phyloP scores from a whole-genome alignment of 2,888 invertebrate species.

The Drosophila quinaria region DNA sequence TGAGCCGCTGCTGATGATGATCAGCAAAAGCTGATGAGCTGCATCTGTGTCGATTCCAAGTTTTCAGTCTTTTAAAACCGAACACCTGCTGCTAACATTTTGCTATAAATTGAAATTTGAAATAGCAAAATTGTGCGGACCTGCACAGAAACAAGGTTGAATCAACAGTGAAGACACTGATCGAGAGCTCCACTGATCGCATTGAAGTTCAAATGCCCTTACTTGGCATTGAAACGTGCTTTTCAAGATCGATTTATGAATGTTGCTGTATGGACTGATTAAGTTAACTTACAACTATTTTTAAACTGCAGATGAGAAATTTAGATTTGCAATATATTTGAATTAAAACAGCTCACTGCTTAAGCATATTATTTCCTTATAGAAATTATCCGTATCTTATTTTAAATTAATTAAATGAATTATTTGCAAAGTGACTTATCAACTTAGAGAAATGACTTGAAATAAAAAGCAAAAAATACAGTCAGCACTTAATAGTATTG shows the following conservation, averaged over 20 bases:
- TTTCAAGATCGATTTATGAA: background rate
- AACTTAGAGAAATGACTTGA: too few species aligned
- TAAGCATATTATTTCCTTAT: too few species aligned
- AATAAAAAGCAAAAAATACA: too few species aligned
- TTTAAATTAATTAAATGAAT: too few species aligned
- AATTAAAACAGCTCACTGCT: too few species aligned
- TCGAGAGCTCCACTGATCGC: background rate
- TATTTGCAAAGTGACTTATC: too few species aligned
- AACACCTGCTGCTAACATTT: constrained; percentile 79
- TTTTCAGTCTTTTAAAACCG: constrained; percentile 30
- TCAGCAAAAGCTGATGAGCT: constrained; percentile 64
- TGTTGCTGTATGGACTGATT: too few species aligned
- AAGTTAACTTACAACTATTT: background rate
- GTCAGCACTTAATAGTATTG: too few species aligned
- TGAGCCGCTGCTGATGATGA: constrained; percentile 47
- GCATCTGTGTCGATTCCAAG: constrained; percentile 44
- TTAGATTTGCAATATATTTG: background rate
- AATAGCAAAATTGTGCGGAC: constrained; percentile 62
- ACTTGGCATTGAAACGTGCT: background rate
- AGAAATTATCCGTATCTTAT: too few species aligned
- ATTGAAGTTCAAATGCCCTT: constrained; percentile 29
- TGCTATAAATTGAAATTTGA: constrained; percentile 73
- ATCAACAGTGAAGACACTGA: constrained; percentile 15
- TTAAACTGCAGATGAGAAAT: background rate
- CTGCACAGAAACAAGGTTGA: constrained; percentile 52